Base-by-base conservation (phyloP, 1,140 invertebrate genomes). In the Chironomus tepperi region DNA sequence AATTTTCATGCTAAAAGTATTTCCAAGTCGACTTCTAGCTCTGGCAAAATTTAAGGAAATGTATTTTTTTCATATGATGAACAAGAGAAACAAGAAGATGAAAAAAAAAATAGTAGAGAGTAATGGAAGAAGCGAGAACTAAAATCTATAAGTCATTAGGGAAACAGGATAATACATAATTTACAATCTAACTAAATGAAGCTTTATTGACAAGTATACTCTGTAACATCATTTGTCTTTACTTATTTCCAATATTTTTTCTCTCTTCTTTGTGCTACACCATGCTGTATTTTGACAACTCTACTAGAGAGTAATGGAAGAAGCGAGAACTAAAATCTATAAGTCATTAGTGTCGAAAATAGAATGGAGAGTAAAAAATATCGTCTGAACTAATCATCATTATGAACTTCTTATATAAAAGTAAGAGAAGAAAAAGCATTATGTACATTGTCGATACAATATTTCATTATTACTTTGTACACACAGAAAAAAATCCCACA, bases 151-250 rank as follows among this genome's bases (percentile, higher is more conserved):
- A 15, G 19, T 70, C 65, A 70, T 70, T 70, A 18, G 16, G 65
- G 19, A 70, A 70, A 70, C 65, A 70, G 15, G 18, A 70, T 70
- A 70, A 18, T 70, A 70, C 65, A 70, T 70, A 70, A 70, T 70
- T 70, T 16, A 70, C 65, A 70, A 70, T 70, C 65, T 19, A 70
- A 21, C 65, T 70, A 70, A 70, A 70, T 70, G 65, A 70, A 70
- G 65, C 18, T 70, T 70, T 70, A 70, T 70, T 70, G 65, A 70
- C 65, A 70, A 15, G 65, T 18, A 16, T 19, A 16, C 18, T 19
- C 65, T 70, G 9, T 18, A 21, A 18, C 16, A 70, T 70, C 65
- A 70, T 70, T 70, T 70, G 18, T 70, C 65, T 70, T 18, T 70
- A 16, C 65, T 16, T 21, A 9, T 9, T 70, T 70, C 18, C 8